Percentiles rank a stretch among this genome's conserved stretches.
phyloP scores from a whole-genome alignment of 2,888 invertebrate species.

The Lithophane socia region DNA sequence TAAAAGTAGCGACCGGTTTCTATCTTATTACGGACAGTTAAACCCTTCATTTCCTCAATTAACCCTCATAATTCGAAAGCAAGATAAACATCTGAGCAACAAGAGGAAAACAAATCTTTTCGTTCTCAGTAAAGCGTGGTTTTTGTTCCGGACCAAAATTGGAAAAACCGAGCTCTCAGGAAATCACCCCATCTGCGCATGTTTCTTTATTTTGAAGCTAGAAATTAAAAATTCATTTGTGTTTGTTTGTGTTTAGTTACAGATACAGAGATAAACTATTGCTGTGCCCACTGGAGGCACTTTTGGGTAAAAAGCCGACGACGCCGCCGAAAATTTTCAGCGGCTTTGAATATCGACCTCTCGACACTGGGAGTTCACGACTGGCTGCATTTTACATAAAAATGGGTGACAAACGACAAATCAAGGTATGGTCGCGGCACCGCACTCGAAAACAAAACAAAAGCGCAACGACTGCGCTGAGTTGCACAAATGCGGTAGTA shows the following conservation, averaged over 20 bases:
- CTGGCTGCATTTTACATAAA: conserved; percentile 5
- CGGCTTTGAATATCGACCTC: background rate
- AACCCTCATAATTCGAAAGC: conserved; percentile 64
- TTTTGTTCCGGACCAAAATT: conserved; percentile 56
- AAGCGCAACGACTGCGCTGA: background rate
- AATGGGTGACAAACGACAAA: conserved; percentile 16
- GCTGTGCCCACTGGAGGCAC: background rate
- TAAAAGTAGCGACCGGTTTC: conserved; percentile 28
- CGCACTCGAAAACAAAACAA: conserved; percentile 32
- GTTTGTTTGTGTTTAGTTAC: conserved; percentile 9
- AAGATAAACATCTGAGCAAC: conserved; percentile 54
- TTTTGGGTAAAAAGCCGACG: background rate
- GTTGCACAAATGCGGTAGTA: conserved; percentile 5
- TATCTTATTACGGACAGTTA: conserved; percentile 49
- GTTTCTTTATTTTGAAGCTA: conserved; percentile 38
- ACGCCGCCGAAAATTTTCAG: background rate
- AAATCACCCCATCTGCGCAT: conserved; percentile 50
- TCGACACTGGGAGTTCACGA: background rate
- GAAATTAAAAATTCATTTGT: conserved; percentile 21
- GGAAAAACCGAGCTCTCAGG: conserved; percentile 55
- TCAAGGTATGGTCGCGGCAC: background rate
- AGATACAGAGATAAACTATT: background rate
- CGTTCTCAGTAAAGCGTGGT: conserved; percentile 40
- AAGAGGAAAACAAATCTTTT: conserved; percentile 61
- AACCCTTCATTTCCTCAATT: conserved; percentile 61